phyloP scores from a whole-genome alignment of 2,888 invertebrate genomes.

The Thecocarcelia acutangulata region DNA sequence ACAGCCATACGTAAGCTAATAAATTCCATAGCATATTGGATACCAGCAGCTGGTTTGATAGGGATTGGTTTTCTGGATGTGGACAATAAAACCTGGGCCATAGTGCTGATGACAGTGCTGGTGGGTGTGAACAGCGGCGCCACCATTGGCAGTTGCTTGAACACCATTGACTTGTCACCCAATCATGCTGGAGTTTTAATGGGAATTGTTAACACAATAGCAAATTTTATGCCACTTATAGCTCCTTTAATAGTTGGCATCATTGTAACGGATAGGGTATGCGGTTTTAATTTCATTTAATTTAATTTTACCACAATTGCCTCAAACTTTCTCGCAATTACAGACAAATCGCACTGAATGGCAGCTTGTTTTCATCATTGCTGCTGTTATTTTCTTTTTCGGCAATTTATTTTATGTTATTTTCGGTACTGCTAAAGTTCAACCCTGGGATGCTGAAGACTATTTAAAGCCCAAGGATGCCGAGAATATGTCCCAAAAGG shows the following conservation, averaged over 20 bases:
- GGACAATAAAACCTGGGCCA: conserved; percentile 79
- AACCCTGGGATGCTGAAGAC: conserved; percentile 86
- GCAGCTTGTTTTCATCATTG: conserved; percentile 87
- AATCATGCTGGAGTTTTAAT: conserved; percentile 85
- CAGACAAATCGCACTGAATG: conserved; percentile 84
- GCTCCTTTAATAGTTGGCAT: conserved; percentile 84
- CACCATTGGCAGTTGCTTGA: conserved; percentile 81
- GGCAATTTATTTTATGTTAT: conserved; percentile 87
- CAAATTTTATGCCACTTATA: conserved; percentile 84
- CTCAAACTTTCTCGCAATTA: conserved; percentile 6
- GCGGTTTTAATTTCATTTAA: too few relatives aligned
- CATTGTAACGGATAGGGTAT: conserved; percentile 80
- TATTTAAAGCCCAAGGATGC: conserved; percentile 76
- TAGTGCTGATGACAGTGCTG: conserved; percentile 83
- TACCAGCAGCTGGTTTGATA: conserved; percentile 83
- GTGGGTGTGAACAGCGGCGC: conserved; percentile 81
- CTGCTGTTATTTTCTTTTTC: conserved; percentile 86
- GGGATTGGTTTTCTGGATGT: conserved; percentile 82
- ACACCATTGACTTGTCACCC: conserved; percentile 85
- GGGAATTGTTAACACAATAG: conserved; percentile 85
- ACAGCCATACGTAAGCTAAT: conserved; percentile 75
- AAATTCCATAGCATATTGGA: conserved; percentile 79
- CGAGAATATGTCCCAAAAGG: too few relatives aligned
- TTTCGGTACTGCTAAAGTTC: conserved; percentile 85
- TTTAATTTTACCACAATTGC: too few relatives aligned